Conservation (phyloP, 53 echinoderm and acorn worm genomes). For the Crossaster papposus region DNA sequence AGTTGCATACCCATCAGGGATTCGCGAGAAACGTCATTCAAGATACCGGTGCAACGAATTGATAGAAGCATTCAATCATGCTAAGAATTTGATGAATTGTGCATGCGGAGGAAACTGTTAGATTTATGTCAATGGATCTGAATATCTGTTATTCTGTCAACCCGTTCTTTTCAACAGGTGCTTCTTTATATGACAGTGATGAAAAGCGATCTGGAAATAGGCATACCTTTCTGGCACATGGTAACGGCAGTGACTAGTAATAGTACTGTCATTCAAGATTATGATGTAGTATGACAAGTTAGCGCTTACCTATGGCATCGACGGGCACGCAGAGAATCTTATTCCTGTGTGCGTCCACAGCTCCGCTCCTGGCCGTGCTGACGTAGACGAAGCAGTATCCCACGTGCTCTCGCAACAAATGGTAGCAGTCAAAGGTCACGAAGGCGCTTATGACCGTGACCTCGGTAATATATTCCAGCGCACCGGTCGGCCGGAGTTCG, state of each 20-base stretch:
- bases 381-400: conserved; percentile 90
- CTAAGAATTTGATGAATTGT: neutral
- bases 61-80: no score
- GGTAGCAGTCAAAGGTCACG: conserved; percentile 62
- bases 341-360: conserved; percentile 67
- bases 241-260: neutral
- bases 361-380: conserved; percentile 76
- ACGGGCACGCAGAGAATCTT: conserved; percentile 72
- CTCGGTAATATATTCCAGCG: conserved; percentile 68
- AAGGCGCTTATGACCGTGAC: conserved; percentile 24
- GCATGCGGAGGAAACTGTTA: neutral
- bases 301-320: conserved; percentile 59
- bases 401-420: conserved; percentile 60
- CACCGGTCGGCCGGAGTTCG: conserved; percentile 32
- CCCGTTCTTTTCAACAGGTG: neutral
- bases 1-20: no score
- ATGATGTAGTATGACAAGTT: neutral
- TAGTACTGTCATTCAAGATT: neutral
- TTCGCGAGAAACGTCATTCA: no score
- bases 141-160: neutral
- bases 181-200: no score
- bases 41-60: no score
- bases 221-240: neutral
- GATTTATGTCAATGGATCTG: neutral
- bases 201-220: no score